Percentiles rank a stretch among this genome's conserved stretches.
Evolutionary conservation across 2,113 vertebrate genomes (phyloP).

Genomic region (Copsychus sechellarum): DNA sequence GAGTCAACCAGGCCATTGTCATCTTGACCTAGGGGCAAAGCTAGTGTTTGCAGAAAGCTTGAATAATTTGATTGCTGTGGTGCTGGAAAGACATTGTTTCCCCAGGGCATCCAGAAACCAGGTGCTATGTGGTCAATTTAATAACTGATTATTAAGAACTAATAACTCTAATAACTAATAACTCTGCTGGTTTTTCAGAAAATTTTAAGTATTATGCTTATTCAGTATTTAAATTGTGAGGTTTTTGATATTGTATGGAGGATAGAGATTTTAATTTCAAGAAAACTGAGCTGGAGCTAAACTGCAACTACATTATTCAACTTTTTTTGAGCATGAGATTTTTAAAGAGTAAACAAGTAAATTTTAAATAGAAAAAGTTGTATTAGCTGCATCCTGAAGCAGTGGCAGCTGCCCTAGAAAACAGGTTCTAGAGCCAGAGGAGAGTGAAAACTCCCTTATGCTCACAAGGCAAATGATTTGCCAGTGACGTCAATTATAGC

Average conservation of each 20-base stretch:
- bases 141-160: not conserved
- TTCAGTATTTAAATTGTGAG: not conserved
- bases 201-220: not conserved
- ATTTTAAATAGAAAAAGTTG: not conserved
- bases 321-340: not conserved
- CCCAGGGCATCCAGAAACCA: not conserved
- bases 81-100: not conserved
- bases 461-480: not conserved
- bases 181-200: not conserved
- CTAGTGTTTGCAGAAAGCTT: not conserved
- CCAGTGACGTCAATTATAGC: not conserved
- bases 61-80: not conserved
- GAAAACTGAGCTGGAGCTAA: not conserved
- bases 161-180: not conserved
- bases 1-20: not conserved
- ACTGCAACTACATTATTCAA: not conserved
- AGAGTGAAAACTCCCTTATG: not conserved
- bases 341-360: not conserved
- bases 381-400: not conserved
- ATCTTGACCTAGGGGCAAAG: not conserved
- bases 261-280: not conserved
- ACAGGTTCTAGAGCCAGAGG: not conserved
- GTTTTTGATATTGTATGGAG: not conserved
- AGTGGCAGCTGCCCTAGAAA: not conserved
- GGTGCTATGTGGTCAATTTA: not conserved